A percentile compares a stretch with the other conserved stretches of the same genome.
These are phyloP conservation scores for Rhipidura dahli DNA, from an alignment of 2,113 vertebrate species.

Conservation along the genomic window DNA sequence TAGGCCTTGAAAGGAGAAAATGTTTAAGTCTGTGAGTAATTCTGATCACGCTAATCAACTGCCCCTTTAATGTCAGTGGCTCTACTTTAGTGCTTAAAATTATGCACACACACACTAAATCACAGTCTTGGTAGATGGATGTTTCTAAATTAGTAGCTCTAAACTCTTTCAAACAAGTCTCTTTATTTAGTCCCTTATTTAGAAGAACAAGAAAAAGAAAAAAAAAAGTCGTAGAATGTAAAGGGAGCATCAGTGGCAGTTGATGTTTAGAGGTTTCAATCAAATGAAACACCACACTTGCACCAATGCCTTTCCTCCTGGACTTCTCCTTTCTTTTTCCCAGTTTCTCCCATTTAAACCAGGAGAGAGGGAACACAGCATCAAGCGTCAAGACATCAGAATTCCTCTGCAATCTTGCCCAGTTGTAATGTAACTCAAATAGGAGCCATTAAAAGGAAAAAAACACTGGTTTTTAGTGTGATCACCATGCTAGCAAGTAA, in stretches of 20 bases:
- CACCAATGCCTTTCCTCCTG: background rate
- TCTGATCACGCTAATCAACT: background rate
- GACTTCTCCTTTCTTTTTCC: background rate
- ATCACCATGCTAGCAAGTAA: background rate
- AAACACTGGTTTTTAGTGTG: background rate
- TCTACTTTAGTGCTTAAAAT: background rate
- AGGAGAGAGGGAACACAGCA: background rate
- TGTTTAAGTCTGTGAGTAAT: background rate
- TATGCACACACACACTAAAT: background rate
- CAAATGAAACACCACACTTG: background rate
- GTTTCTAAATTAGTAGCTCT: background rate
- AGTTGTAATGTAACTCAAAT: background rate
- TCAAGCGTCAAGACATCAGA: background rate
- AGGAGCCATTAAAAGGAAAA: background rate
- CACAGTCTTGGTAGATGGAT: background rate
- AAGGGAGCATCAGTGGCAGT: background rate
- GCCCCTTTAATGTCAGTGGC: background rate
- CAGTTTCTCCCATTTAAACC: background rate
- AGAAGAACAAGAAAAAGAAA: background rate
- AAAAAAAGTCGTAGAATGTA: background rate
- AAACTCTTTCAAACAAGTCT: background rate
- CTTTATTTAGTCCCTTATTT: background rate
- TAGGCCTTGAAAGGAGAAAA: background rate
- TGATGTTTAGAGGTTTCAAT: background rate
- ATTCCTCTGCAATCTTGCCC: background rate